Evolutionary conservation across 2,888 invertebrate species (phyloP).

Genomic region (Papilio demoleus): DNA sequence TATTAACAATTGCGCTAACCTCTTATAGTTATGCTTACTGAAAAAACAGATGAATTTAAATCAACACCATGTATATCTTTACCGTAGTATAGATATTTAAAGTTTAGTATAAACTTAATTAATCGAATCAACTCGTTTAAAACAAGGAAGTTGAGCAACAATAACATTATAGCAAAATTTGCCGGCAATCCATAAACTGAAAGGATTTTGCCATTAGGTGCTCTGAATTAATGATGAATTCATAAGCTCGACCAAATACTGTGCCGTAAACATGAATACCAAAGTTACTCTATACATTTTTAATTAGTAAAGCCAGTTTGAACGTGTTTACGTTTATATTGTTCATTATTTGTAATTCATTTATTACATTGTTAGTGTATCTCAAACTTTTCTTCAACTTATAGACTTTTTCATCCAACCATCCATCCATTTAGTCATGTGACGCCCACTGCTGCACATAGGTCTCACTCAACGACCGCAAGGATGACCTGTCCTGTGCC

Average conservation of each 20-base stretch:
- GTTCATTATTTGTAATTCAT: conserved; percentile 25
- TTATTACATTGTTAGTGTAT: conserved; percentile 16
- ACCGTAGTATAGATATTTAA: no score
- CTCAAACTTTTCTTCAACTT: neutral
- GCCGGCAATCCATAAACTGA: conserved; percentile 48
- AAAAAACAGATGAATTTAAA: no score
- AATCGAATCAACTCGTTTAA: neutral
- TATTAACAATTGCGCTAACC: no score
- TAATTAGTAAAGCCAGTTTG: conserved; percentile 37
- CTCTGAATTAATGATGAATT: conserved; percentile 52
- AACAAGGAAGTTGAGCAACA: conserved; percentile 32
- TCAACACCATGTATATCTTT: no score
- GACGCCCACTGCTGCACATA: no score
- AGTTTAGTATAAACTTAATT: neutral
- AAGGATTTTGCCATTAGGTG: conserved; percentile 53
- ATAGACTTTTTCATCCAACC: no score
- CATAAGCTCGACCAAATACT: conserved; percentile 45
- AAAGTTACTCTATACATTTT: conserved; percentile 41
- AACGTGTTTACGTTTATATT: conserved; percentile 22
- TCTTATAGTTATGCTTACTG: no score
- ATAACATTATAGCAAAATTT: conserved; percentile 47
- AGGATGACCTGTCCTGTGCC: no score
- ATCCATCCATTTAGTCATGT: no score
- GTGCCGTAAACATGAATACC: conserved; percentile 41
- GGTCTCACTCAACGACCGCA: no score